phyloP scores from a whole-genome alignment of 2,888 invertebrate species.

The Dastarcus helophoroides region DNA sequence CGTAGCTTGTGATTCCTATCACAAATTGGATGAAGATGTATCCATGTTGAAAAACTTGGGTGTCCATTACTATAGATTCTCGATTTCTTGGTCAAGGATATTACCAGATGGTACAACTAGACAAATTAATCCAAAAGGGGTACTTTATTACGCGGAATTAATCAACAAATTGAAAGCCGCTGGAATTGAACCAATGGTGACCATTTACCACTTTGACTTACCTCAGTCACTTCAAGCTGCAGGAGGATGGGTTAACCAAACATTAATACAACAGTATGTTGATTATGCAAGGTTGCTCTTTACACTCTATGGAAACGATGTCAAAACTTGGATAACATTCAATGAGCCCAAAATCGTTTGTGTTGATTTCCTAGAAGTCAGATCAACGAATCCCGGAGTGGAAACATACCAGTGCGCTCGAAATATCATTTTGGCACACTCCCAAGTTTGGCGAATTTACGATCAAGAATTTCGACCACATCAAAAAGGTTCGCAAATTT shows the following conservation, averaged over 20 bases:
- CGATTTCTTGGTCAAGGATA: conserved; percentile 53
- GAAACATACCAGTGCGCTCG: conserved; percentile 49
- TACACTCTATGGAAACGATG: conserved; percentile 18
- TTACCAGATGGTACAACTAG: conserved; percentile 42
- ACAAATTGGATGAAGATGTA: conserved; percentile 14
- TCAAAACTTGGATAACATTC: conserved; percentile 22
- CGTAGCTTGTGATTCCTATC: conserved; percentile 17
- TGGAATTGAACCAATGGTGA: conserved; percentile 49
- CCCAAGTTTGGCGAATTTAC: conserved; percentile 34
- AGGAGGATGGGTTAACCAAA: conserved; percentile 11
- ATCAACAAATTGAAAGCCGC: conserved; percentile 49
- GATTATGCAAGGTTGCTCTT: conserved; percentile 21
- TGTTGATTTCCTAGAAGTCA: conserved; percentile 4
- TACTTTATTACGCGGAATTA: conserved; percentile 52
- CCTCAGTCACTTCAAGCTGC: conserved; percentile 21
- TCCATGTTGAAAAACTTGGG: conserved; percentile 14
- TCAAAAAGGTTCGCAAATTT: conserved; percentile 7
- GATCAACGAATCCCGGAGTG: conserved; percentile 34
- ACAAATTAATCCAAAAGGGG: conserved; percentile 46
- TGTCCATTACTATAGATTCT: conserved; percentile 35
- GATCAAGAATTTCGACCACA: conserved; percentile 27
- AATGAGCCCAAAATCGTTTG: conserved; percentile 20
- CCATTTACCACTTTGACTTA: conserved; percentile 45
- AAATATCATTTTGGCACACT: conserved; percentile 36
- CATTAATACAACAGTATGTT: conserved; percentile 15